These are phyloP conservation scores for Platycheirus albimanus DNA, from an alignment of 2,888 invertebrate species.

Conservation along the genomic window DNA sequence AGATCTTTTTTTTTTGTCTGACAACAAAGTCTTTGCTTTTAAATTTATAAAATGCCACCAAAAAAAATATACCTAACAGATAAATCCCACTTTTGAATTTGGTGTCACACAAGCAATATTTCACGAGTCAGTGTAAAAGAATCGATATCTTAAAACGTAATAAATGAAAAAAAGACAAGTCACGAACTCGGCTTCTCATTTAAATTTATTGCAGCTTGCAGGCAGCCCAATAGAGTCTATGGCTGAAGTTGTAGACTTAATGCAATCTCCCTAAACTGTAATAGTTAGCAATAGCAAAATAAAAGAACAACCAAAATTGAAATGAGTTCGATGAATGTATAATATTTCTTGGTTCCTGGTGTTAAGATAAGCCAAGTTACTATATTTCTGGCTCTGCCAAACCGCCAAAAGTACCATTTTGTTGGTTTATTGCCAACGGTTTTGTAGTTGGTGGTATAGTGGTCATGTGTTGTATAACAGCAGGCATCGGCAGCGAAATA, in stretches of 20 bases:
- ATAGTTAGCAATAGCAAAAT: constrained; percentile 12
- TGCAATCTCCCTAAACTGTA: constrained; percentile 37
- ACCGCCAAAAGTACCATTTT: constrained; percentile 28
- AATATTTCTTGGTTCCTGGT: constrained; percentile 29
- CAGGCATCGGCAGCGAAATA: too few species aligned
- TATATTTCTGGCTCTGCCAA: constrained; percentile 17
- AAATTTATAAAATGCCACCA: background rate
- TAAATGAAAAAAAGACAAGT: constrained; percentile 43
- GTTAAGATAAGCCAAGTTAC: constrained; percentile 26
- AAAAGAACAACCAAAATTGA: constrained; percentile 37
- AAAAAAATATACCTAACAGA: constrained; percentile 8
- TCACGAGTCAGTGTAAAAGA: constrained; percentile 17
- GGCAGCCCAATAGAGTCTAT: constrained; percentile 23
- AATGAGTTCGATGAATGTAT: constrained; percentile 39
- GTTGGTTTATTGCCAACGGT: constrained; percentile 25
- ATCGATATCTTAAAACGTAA: constrained; percentile 13
- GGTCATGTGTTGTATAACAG: constrained; percentile 52
- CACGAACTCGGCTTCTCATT: constrained; percentile 50
- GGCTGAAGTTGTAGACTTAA: constrained; percentile 26
- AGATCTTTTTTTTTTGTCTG: too few species aligned
- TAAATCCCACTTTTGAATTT: constrained; percentile 32
- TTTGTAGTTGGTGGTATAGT: constrained; percentile 5
- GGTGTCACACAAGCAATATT: constrained; percentile 30
- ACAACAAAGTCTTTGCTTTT: background rate
- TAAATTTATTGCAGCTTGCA: constrained; percentile 40